Percentiles rank a stretch among this genome's conserved stretches.
phyloP scores from a whole-genome alignment of 1,140 invertebrate species.

The Nasonia giraulti region DNA sequence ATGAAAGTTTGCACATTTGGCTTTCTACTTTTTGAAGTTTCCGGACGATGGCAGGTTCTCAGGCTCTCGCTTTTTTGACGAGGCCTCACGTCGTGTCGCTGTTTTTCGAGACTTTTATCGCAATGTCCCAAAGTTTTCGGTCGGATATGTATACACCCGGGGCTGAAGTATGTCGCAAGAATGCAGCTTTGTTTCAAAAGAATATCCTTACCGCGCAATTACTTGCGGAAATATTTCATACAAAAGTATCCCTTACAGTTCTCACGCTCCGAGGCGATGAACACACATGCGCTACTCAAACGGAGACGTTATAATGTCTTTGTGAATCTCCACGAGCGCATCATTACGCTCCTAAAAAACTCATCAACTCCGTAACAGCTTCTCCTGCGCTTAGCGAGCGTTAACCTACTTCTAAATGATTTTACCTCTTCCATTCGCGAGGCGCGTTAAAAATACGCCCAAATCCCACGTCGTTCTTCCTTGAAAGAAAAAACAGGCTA shows the following conservation, averaged over 20 bases:
- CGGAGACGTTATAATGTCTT: not conserved
- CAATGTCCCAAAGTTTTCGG: no score
- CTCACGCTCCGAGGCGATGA: not conserved
- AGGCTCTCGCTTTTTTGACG: no score
- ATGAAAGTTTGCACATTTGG: no score
- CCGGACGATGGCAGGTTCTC: no score
- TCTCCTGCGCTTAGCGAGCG: not conserved
- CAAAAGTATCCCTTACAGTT: not conserved
- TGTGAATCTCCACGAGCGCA: conserved; percentile 12
- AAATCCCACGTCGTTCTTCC: not conserved
- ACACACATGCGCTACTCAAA: not conserved
- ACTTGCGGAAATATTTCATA: no score
- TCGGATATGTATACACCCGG: no score
- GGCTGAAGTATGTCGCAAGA: no score
- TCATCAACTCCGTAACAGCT: conserved; percentile 24
- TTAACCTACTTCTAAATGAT: conserved; percentile 32
- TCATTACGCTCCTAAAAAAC: conserved; percentile 30
- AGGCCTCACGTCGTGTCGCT: no score
- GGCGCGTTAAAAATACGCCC: not conserved
- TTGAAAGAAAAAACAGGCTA: not conserved
- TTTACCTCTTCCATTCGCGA: not conserved
- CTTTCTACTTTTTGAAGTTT: no score
- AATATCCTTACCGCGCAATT: not conserved
- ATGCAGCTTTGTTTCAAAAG: no score
- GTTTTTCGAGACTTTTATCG: no score